Evolutionary conservation across 1,140 invertebrate genomes (phyloP), one percentile per base, ranked within the genome.

Genomic region (Piezodorus guildinii): DNA sequence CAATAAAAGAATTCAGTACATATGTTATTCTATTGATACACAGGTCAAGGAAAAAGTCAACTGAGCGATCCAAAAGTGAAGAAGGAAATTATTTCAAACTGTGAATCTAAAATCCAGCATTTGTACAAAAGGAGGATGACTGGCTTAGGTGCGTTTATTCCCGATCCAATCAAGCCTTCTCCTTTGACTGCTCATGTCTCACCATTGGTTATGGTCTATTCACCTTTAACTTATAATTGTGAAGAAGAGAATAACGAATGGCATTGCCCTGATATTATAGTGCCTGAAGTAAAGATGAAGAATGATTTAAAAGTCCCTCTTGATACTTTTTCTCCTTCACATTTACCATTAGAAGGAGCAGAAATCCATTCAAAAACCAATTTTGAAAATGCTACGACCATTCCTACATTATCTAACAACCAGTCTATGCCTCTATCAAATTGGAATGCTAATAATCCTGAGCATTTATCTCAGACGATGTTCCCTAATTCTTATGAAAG

Each of bases 51-150:
- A 23, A 56, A 21, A 56, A 56, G 23, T 56, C 17, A 56, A 23
- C 14, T 23, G 19, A 56, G 23, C 52, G 52, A 56, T 56, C 52
- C 52, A 9, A 56, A 60, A 30, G 30, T 60, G 58, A 60, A 60
- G 39, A 60, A 60, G 16, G 58, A 60, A n/a, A 60, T 60, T 21
- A 39, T 60, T n/a, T n/a, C 15, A 19, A 60, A 60, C 12, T 60
- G 58, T 60, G 58, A 60, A 60, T 21, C 58, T 43, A 34, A 60
- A 44, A 39, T 60, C 3, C 30, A 30, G 15, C 58, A 60, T 16
- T 44, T 60, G 16, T 60, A 60, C 43, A 60, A 44, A 21, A 65
- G 14, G 64, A 45, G 49, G 34, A 62, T 67, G n/a, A 17, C 39
- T 19, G 23, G 34, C 12, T 16, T 65, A 17, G 49, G 58, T 65